Conservation (phyloP, 2,113 vertebrate species). For the Tympanuchus pallidicinctus region DNA sequence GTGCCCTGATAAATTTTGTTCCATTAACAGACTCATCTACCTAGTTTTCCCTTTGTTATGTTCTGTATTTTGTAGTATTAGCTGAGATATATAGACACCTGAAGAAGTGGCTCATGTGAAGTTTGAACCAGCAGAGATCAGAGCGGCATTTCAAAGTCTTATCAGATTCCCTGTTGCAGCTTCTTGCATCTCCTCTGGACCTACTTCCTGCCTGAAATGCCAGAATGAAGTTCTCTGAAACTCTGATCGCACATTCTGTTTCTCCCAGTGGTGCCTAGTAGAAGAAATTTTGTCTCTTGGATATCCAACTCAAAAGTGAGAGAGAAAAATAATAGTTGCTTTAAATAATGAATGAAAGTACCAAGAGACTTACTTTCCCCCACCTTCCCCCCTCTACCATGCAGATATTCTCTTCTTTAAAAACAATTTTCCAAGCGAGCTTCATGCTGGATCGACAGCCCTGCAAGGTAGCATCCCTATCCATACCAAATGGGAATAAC, state of each 20-base stretch:
- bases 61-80: background rate
- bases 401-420: slow-evolving; percentile 37
- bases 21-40: background rate
- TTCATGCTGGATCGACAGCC: slow-evolving; percentile 29
- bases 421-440: slow-evolving; percentile 36
- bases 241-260: background rate
- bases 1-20: background rate
- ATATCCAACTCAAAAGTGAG: slow-evolving; percentile 36
- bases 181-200: slow-evolving; percentile 35
- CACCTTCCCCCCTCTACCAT: background rate
- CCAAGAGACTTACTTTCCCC: slow-evolving; percentile 5
- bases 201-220: slow-evolving; percentile 26
- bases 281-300: slow-evolving; percentile 39
- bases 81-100: background rate
- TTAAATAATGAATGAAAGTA: slow-evolving; percentile 60
- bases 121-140: slow-evolving; percentile 30
- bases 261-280: slow-evolving; percentile 16
- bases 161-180: background rate
- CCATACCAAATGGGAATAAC: slow-evolving; percentile 28
- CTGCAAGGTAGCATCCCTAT: background rate
- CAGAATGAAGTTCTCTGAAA: slow-evolving; percentile 43
- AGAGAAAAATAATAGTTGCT: slow-evolving; percentile 41
- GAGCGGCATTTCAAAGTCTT: slow-evolving; percentile 29
- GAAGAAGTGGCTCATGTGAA: background rate
- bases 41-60: background rate